Base-by-base conservation (phyloP, 2,113 vertebrate species). In the Otolemur garnettii region DNA sequence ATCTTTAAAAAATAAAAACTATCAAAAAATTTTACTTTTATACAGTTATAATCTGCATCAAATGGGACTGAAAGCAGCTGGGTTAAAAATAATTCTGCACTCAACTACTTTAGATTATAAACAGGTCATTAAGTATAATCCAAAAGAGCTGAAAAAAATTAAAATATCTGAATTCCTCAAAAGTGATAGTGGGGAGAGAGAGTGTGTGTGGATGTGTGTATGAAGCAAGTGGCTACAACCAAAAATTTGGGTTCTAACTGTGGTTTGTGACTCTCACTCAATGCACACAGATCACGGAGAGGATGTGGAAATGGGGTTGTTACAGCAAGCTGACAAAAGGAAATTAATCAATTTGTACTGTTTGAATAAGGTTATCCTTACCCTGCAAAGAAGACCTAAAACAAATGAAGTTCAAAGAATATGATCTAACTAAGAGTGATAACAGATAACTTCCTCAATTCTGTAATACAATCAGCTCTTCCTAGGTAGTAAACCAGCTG, bases 1-100 rank as follows among this genome's bases (percentile, higher is more conserved):
- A 2, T 75, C 62, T 87, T 87, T 30, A 86, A 93, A 94, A 95
- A 80, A 86, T 15, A 75, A 50, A 92, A 90, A 72, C 24, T 55
- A 80, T 18, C 7, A 59, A 68, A 77, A 93, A 30, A 60, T 64
- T 35, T 42, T 91, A 62, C 19, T 92, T 87, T 57, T 55, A 91
- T 6, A 59, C 4, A 92, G 28, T 77, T 45, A 21, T 53, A 62
- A 74, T 53, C 12, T 90, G 4, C 21, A 92, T 50, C 59, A 84
- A 68, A 59, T 15, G 15, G 22, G 57, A 38, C 5, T 17, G 35
- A 64, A 89, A 15, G 2, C 28, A 71, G 66, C 22, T 50, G 30
- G 6, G 5, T 62, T 38, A 5, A 66, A 96, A 80, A 42, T 28
- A 80, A 55, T 71, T 42, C 14, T 81, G 7, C 14, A 87, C 24